These are phyloP conservation scores for Bombus huntii DNA, from an alignment of 1,140 invertebrate species.

Conservation along the genomic window DNA sequence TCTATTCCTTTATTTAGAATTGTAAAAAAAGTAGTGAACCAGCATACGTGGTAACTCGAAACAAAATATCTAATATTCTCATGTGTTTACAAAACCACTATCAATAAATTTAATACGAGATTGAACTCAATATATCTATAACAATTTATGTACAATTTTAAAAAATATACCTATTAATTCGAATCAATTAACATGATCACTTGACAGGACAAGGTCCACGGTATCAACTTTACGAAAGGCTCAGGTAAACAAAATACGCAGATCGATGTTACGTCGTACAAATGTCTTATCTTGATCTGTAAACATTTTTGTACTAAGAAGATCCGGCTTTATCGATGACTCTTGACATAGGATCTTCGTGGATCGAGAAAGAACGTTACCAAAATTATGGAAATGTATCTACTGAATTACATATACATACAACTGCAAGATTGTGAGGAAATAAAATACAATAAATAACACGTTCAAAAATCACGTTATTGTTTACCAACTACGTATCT, in stretches of 20 bases:
- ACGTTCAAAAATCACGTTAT: neutral
- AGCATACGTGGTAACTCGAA: neutral
- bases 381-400: neutral
- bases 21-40: too few relatives aligned
- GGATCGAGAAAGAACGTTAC: too few relatives aligned
- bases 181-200: constrained; percentile 11
- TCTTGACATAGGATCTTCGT: too few relatives aligned
- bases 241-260: neutral
- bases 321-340: too few relatives aligned
- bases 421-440: neutral
- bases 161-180: neutral
- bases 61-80: too few relatives aligned
- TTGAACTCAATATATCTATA: too few relatives aligned
- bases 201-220: constrained; percentile 18
- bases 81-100: neutral
- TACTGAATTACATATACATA: too few relatives aligned
- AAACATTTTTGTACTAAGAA: too few relatives aligned
- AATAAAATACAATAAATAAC: neutral
- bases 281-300: neutral
- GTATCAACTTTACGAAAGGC: neutral
- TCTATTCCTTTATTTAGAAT: neutral
- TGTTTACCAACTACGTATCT: neutral
- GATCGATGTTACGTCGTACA: too few relatives aligned
- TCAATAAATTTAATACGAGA: neutral
- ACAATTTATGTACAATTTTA: neutral